Evolutionary conservation across 2,113 vertebrate genomes (phyloP), one percentile per base, ranked within the genome.

Genomic region (Pelodiscus sinensis): DNA sequence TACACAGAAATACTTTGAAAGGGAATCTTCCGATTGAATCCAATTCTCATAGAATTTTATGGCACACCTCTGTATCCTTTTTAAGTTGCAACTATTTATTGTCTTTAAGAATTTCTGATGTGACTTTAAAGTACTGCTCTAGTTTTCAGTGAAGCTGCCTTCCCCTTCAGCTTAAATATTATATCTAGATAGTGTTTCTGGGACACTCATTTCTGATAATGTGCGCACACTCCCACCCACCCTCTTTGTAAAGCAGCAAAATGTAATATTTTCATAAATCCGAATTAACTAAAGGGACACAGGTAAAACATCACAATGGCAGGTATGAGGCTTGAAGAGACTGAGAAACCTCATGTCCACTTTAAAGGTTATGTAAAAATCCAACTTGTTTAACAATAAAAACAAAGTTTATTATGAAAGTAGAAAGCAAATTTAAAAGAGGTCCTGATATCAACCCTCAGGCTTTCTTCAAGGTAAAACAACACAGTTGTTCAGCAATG

Each of bases 61-160:
- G 68, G 78, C 79, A 90, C 82, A 89, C 80, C 77, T 75, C 3
- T 78, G 86, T 73, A 92, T 71, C 89, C 88, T 75, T 85, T 96
- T 94, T 86, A 96, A 94, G 83, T 55, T 85, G 86, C 82, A 94
- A 82, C 50, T 88, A 89, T 95, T 96, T 90, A 85, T 55, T 92
- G 56, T 52, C 93, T 86, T 77, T 95, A 92, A 91, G 92, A 93
- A 96, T 88, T 95, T 90, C 96, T 96, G 92, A 97, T 96, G 96
- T 93, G 79, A 51, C 77, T 92, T 95, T 93, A 96, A 96, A 95
- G 89, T 56, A 78, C 24, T 82, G 52, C 78, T 84, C 84, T 85
- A 91, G 60, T 86, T 93, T 93, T 84, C 88, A 35, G 21, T 44
- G 50, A 58, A 82, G 84, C 13, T 94, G 88, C 56, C 58, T 86